Base-by-base conservation (phyloP, 1,140 invertebrate genomes). In the Bombus sylvicola region DNA sequence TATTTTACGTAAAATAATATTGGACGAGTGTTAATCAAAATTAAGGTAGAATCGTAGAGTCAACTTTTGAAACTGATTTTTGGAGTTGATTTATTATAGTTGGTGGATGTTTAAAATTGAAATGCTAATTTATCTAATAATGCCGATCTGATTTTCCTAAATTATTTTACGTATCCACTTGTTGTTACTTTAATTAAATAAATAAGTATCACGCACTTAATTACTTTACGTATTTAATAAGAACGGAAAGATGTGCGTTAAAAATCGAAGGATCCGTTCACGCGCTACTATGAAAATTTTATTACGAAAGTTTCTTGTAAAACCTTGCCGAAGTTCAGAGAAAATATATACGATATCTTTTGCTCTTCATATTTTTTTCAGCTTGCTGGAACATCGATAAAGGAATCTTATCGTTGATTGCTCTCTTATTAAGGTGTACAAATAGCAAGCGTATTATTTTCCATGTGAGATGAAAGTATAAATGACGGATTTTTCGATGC, bases 331-430 rank as follows among this genome's bases (percentile, higher is more conserved):
- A 53, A 53, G 18, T 53, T 22, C 47, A 2, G 47, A 22, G 18
- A 53, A 53, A 22, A 53, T 53, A 22, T 22, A 53, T 18, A 18
- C 47, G 47, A 53, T 53, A 53, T 59, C 25, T 62, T 13, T 62
- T 13, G 28, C 10, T n/a, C 28, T 62, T 62, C 10, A 5, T 53
- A 53, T 8, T 8, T 53, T 47, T 53, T 53, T 62, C 59, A 62
- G 28, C 2, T 62, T n/a, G 3, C 12, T 5, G 28, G 4, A n/a
- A 1, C 28, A 62, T n/a, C 28, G 8, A n/a, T 12, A 62, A 62
- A 1, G 3, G 0, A n/a, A 62, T 4, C 10, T n/a, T n/a, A 9
- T 62, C 28, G 0, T 62, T n/a, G 28, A 62, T n/a, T n/a, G n/a
- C 28, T 62, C 12, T 62, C 59, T 62, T 13, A n/a, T 12, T n/a